A percentile compares a stretch with the other conserved stretches of the same genome.
Evolutionary conservation across 1,140 invertebrate genomes (phyloP).

Genomic region (Caerostris darwini): DNA sequence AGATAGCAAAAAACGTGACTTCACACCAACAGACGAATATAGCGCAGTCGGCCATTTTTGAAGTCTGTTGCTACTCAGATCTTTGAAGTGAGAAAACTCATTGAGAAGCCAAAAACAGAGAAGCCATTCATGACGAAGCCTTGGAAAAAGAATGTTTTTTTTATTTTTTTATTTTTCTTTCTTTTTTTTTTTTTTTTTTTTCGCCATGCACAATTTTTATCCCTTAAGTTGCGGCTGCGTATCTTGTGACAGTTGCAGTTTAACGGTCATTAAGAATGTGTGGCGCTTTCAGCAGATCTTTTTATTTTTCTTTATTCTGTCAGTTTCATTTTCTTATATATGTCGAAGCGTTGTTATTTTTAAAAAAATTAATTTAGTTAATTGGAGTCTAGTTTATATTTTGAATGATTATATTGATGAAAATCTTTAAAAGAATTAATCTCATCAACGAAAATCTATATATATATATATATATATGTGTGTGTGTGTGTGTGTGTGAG

Average conservation of each 20-base stretch:
- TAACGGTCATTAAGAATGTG: conserved; percentile 77
- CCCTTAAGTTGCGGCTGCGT: conserved; percentile 44
- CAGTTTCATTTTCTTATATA: conserved; percentile 4
- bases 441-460: too few relatives aligned
- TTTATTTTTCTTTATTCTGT: neutral
- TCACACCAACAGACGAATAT: neutral
- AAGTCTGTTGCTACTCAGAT: conserved; percentile 66
- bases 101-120: conserved; percentile 70
- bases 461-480: too few relatives aligned
- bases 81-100: conserved; percentile 63
- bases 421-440: too few relatives aligned
- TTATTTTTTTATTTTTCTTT: conserved; percentile 48
- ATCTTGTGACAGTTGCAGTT: conserved; percentile 76
- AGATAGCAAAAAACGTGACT: neutral
- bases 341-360: conserved; percentile 10
- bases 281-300: conserved; percentile 36
- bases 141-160: conserved; percentile 61
- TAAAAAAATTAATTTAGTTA: neutral
- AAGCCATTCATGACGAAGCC: conserved; percentile 68
- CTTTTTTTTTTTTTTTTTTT: conserved; percentile 33
- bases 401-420: neutral
- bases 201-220: conserved; percentile 41
- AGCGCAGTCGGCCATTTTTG: conserved; percentile 46
- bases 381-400: neutral
- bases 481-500: too few relatives aligned